Conservation (phyloP, 2,113 vertebrate species). For the Lagopus muta region DNA sequence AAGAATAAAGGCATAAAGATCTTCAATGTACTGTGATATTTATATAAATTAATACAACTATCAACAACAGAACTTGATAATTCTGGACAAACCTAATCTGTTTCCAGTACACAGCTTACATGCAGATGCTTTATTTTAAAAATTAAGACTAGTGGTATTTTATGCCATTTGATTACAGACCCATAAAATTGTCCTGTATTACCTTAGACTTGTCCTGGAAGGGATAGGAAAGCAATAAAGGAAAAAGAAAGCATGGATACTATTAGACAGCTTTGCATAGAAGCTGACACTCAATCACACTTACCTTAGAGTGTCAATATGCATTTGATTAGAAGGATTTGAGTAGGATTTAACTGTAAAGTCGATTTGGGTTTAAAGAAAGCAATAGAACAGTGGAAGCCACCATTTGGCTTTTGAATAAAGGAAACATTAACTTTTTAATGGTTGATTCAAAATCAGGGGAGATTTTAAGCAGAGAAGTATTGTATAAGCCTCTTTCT, state of each 20-base stretch:
- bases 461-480: background rate
- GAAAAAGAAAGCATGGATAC: background rate
- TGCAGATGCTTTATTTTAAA: background rate
- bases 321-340: background rate
- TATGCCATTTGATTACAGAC: background rate
- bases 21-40: background rate
- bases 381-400: background rate
- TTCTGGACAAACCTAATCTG: background rate
- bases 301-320: background rate
- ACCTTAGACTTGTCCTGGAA: background rate
- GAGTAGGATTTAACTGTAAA: background rate
- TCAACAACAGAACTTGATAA: background rate
- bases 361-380: fast-evolving
- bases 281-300: background rate
- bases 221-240: background rate
- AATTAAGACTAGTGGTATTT: background rate
- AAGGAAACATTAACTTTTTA: fast-evolving
- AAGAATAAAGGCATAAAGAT: background rate
- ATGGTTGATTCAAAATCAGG: fast-evolving
- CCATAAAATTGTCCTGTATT: background rate
- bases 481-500: background rate
- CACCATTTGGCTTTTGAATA: background rate
- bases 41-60: background rate
- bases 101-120: background rate
- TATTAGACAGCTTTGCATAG: background rate